These are phyloP conservation scores for Antheraea assamensis DNA, from an alignment of 2,888 invertebrate species.

Conservation along the genomic window DNA sequence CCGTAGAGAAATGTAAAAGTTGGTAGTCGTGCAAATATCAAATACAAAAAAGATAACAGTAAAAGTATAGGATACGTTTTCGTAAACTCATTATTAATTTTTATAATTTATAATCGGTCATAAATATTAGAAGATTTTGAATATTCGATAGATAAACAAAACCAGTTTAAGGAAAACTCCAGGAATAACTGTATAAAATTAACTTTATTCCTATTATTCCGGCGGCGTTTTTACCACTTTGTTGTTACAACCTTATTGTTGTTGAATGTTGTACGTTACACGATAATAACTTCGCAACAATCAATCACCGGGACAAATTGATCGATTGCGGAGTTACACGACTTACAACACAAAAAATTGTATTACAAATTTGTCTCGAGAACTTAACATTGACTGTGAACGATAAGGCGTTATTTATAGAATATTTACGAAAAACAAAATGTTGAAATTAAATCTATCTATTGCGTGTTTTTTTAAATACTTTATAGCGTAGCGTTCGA, in stretches of 20 bases:
- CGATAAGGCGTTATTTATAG: background rate
- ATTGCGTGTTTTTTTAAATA: too few relatives aligned
- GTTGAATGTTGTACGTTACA: background rate
- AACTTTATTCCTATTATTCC: background rate
- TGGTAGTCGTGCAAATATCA: too few relatives aligned
- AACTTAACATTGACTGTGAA: background rate
- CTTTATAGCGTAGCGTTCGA: too few relatives aligned
- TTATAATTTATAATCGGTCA: too few relatives aligned
- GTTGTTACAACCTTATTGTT: background rate
- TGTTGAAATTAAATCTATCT: too few relatives aligned
- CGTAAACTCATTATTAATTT: too few relatives aligned
- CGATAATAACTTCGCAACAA: slow-evolving; percentile 33
- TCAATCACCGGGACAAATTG: slow-evolving; percentile 51
- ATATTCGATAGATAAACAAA: too few relatives aligned
- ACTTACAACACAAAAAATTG: slow-evolving; percentile 28
- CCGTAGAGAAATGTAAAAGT: too few relatives aligned
- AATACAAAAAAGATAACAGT: too few relatives aligned
- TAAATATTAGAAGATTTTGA: too few relatives aligned
- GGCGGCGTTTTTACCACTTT: background rate
- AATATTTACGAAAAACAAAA: background rate
- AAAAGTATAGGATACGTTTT: too few relatives aligned
- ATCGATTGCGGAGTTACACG: slow-evolving; percentile 43
- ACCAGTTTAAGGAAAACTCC: background rate
- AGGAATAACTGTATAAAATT: background rate
- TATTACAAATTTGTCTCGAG: slow-evolving; percentile 1